Evolutionary conservation across 2,888 invertebrate species (phyloP).

Genomic region (Brachypalpus laphriformis): DNA sequence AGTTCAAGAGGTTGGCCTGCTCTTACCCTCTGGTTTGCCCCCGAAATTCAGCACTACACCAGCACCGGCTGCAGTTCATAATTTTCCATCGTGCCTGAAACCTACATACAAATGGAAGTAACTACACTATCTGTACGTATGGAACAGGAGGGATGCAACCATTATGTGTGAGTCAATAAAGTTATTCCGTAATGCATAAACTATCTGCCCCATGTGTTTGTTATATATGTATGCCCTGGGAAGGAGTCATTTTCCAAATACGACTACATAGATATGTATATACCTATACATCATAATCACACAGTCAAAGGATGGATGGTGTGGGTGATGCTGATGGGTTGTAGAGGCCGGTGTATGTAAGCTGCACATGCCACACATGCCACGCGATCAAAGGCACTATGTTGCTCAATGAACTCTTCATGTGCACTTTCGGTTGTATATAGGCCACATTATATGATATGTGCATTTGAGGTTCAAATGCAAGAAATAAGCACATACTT

Average conservation of each 20-base stretch:
- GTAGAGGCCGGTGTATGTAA: conserved; percentile 29
- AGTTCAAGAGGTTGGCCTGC: conserved; percentile 65
- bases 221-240: conserved; percentile 35
- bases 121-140: conserved; percentile 22
- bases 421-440: conserved; percentile 56
- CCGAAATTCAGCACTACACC: conserved; percentile 35
- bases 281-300: conserved; percentile 48
- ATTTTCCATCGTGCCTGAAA: conserved; percentile 44
- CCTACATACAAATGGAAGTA: conserved; percentile 41
- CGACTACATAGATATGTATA: conserved; percentile 35
- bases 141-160: conserved; percentile 51
- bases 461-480: conserved; percentile 56
- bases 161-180: conserved; percentile 72
- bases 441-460: conserved; percentile 63
- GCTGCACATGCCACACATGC: conserved; percentile 35
- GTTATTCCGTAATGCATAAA: conserved; percentile 69
- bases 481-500: conserved; percentile 65
- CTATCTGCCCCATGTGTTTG: conserved; percentile 62
- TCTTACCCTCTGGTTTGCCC: conserved; percentile 58
- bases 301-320: background rate
- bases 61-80: conserved; percentile 37
- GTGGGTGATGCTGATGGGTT: background rate
- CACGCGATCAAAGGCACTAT: conserved; percentile 61
- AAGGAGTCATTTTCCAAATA: conserved; percentile 56
- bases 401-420: conserved; percentile 68